Evolutionary conservation across 2,797 vertebrate genomes (phyloP).

Genomic region (Decapterus maruadsi): DNA sequence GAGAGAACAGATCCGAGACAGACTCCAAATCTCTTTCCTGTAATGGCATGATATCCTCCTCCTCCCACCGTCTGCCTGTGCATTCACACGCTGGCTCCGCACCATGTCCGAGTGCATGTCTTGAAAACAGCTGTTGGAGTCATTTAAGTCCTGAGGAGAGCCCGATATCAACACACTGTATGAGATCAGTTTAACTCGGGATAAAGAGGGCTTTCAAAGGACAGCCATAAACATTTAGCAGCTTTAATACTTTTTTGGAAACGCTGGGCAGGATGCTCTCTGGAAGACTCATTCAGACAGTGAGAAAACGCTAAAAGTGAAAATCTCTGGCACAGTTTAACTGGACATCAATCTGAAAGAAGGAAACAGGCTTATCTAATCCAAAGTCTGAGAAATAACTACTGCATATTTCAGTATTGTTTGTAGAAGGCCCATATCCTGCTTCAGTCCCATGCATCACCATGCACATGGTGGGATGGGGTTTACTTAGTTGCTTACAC

Average conservation of each 20-base stretch:
- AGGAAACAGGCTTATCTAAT: conserved; percentile 37
- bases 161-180: conserved; percentile 45
- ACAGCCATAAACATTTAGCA: conserved; percentile 54
- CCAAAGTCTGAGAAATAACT: conserved; percentile 46
- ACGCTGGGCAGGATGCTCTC: conserved; percentile 13
- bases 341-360: conserved; percentile 21
- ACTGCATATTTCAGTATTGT: conserved; percentile 35
- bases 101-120: conserved; percentile 58
- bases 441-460: conserved; percentile 30
- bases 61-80: conserved; percentile 40
- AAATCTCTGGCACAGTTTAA: conserved; percentile 18
- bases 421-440: conserved; percentile 40
- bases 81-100: conserved; percentile 54
- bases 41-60: conserved; percentile 66
- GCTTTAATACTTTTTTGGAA: conserved; percentile 39
- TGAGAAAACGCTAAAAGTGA: conserved; percentile 13
- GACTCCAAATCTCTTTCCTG: conserved; percentile 71
- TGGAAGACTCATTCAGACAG: conserved; percentile 27
- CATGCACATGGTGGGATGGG: conserved; percentile 2
- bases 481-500: conserved; percentile 30
- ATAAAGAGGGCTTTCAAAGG: conserved; percentile 53
- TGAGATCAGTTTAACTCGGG: conserved; percentile 46
- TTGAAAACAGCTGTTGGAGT: conserved; percentile 69
- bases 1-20: conserved; percentile 57
- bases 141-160: conserved; percentile 60